Percentiles rank a stretch among this genome's conserved stretches.
phyloP scores from a whole-genome alignment of 53 echinoderm and acorn worm genomes.

The Astropecten irregularis region DNA sequence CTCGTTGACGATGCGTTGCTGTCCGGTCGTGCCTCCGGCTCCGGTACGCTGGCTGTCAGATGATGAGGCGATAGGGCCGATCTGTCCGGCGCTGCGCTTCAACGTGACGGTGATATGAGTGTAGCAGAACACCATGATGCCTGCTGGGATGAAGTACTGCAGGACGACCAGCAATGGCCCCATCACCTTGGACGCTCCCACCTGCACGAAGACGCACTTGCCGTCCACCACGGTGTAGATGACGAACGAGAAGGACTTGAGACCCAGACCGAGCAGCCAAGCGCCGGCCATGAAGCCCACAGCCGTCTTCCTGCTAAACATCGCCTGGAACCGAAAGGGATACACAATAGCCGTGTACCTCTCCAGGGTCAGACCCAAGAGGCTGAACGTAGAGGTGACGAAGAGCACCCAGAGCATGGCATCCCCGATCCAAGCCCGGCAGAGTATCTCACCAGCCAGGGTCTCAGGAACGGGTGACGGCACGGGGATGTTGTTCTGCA shows the following conservation, averaged over 20 bases:
- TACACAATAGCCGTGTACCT: slow-evolving; percentile 51
- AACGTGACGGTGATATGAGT: not conserved
- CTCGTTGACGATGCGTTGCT: not conserved
- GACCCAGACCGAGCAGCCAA: slow-evolving; percentile 3
- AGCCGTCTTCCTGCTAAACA: not conserved
- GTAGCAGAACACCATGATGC: slow-evolving; percentile 38
- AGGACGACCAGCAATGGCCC: slow-evolving; percentile 30
- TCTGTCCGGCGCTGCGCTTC: slow-evolving; percentile 21
- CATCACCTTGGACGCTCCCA: slow-evolving; percentile 7
- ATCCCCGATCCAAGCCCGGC: slow-evolving; percentile 50
- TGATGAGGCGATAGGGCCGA: not conserved
- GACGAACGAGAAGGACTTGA: slow-evolving; percentile 34
- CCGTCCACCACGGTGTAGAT: slow-evolving; percentile 27
- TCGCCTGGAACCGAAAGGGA: slow-evolving; percentile 51
- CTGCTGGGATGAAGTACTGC: slow-evolving; percentile 37
- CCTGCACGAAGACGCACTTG: slow-evolving; percentile 11
- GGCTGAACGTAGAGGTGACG: slow-evolving; percentile 55
- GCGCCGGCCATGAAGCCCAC: not conserved
- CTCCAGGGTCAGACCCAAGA: slow-evolving; percentile 37
- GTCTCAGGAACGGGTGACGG: slow-evolving; percentile 10
- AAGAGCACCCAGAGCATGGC: slow-evolving; percentile 36
- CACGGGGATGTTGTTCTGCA: slow-evolving; percentile 34
- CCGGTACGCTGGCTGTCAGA: not conserved
- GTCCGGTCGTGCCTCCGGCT: not conserved
- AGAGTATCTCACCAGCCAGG: slow-evolving; percentile 13